Base-by-base conservation (phyloP, 2,113 vertebrate species). In the Thalassoma bifasciatum region DNA sequence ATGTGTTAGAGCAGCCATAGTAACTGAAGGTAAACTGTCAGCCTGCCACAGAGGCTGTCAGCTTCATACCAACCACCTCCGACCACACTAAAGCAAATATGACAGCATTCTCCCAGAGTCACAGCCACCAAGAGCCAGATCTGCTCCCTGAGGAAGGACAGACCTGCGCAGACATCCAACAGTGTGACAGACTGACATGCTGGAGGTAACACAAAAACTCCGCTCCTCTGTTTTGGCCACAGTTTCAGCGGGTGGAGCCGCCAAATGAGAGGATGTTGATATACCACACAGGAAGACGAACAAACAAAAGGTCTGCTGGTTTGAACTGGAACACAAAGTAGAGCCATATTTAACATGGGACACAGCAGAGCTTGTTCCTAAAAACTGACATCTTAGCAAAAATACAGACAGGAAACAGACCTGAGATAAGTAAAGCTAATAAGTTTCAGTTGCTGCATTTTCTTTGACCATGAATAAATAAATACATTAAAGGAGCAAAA, bases 231-330 rank as follows among this genome's bases (percentile, higher is more conserved):
- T 47, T 50, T 75, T 8, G 42, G 66, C 60, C 46, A 23, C 64
- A 66, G 5, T 38, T 59, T 52, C 40, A 10, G 38, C 21, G 74
- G 75, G 79, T 53, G 72, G 79, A 61, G 60, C 30, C 76, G 1
- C 57, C 24, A 74, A 79, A 79, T 56, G 24, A 67, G 2, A 90
- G 90, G 91, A 92, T 88, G 87, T 89, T 84, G 87, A 83, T 80
- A 79, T 81, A 77, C 77, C 52, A 37, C 67, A 88, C 87, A 90
- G 91, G 88, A 90, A 88, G 80, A 24, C 19, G 24, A 36, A 69
- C 76, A 82, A 87, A 87, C 72, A 81, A 83, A 78, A 66, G 74
- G 42, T 66, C 70, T 58, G 63, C 26, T 37, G 50, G 58, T 65
- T 2, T 46, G 51, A 72, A 66, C 47, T 14, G 22, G 65, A 67